Evolutionary conservation across 1,140 invertebrate species (phyloP).

Genomic region (Chlorops oryzae): DNA sequence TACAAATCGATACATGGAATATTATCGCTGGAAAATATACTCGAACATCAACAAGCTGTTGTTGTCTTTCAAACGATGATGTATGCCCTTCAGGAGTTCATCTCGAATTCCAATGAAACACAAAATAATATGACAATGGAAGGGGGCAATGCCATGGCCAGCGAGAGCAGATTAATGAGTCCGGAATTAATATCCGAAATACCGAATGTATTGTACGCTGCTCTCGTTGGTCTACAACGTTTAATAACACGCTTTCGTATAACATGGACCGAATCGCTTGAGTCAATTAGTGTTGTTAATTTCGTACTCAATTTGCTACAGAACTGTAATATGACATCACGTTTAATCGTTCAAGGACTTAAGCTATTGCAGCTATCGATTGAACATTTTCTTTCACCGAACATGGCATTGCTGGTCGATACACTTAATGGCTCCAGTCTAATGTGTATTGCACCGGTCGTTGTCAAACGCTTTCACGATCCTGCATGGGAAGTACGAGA

Average conservation of each 20-base stretch:
- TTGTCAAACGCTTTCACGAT: conserved; percentile 65
- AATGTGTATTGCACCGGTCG: conserved; percentile 57
- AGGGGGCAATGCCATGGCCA: background rate
- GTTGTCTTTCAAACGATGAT: conserved; percentile 65
- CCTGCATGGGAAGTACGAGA: conserved; percentile 69
- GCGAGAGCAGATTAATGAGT: background rate
- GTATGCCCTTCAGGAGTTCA: conserved; percentile 59
- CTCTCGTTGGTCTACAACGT: conserved; percentile 57
- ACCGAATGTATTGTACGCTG: conserved; percentile 52
- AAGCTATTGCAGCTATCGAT: conserved; percentile 63
- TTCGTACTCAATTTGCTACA: conserved; percentile 46
- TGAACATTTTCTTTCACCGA: conserved; percentile 67
- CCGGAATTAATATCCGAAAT: conserved; percentile 14
- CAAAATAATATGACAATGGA: conserved; percentile 13
- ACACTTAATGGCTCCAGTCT: conserved; percentile 57
- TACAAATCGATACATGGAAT: conserved; percentile 59
- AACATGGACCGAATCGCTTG: conserved; percentile 60
- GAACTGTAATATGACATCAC: conserved; percentile 41
- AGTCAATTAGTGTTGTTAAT: conserved; percentile 43
- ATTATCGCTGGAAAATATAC: conserved; percentile 51
- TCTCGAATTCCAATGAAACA: conserved; percentile 5
- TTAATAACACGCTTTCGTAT: conserved; percentile 64
- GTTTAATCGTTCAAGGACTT: conserved; percentile 59
- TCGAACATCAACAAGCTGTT: conserved; percentile 59
- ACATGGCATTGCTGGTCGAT: conserved; percentile 64